Conservation (phyloP, 2,888 invertebrate species). For the Pristionchus entomophagus region DNA sequence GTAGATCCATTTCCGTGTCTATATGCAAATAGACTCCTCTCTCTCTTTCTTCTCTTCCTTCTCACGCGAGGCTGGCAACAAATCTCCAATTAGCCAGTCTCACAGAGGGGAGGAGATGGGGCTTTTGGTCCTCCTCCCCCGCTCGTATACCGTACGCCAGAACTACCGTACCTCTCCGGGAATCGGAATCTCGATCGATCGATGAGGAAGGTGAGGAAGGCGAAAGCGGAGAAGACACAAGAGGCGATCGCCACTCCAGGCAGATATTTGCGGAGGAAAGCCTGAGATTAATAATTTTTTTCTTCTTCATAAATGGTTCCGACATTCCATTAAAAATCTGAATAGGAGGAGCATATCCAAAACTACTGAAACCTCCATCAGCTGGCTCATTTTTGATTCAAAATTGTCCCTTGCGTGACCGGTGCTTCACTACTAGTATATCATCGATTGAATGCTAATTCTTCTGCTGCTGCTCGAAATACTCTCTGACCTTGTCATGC, state of each 20-base stretch:
- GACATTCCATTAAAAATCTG: too few relatives aligned
- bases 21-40: constrained; percentile 1
- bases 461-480: too few relatives aligned
- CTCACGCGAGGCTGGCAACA: constrained; percentile 25
- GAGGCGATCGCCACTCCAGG: constrained; percentile 88
- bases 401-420: too few relatives aligned
- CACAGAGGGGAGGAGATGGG: neutral
- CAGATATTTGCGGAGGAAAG: neutral
- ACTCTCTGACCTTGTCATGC: constrained; percentile 39
- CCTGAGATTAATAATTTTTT: neutral
- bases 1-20: constrained; percentile 27
- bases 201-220: constrained; percentile 87
- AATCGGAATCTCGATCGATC: constrained; percentile 96
- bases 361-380: too few relatives aligned
- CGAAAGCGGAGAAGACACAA: constrained; percentile 90
- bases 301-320: too few relatives aligned
- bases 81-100: constrained; percentile 17
- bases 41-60: neutral
- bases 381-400: too few relatives aligned
- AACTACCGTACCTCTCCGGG: constrained; percentile 85
- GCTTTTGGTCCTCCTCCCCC: neutral
- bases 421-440: too few relatives aligned
- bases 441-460: too few relatives aligned
- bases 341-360: too few relatives aligned
- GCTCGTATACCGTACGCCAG: neutral